Conservation (phyloP, 2,113 vertebrate species). For the Periophthalmodon schlosseri region DNA sequence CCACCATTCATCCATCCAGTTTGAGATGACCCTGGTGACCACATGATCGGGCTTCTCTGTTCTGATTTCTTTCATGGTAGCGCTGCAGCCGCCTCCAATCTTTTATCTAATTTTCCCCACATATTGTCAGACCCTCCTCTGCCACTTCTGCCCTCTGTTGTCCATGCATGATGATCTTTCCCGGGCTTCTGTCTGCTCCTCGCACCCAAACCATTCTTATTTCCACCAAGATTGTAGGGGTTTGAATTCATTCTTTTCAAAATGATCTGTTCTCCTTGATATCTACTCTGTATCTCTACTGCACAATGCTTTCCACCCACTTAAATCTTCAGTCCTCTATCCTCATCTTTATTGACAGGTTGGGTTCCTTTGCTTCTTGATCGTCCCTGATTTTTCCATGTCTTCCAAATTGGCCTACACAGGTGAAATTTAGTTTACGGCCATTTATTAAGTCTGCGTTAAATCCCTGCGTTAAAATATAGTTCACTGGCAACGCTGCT, state of each 20-base stretch:
- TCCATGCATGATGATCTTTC: neutral
- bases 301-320: no score
- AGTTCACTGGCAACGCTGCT: no score
- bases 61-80: neutral
- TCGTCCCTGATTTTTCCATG: neutral
- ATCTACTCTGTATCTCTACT: neutral
- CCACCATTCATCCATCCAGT: neutral
- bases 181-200: slow-evolving; percentile 1
- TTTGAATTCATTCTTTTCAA: neutral
- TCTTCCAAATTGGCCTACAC: no score
- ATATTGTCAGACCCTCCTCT: neutral
- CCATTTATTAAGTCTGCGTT: no score
- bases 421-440: no score
- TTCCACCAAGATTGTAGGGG: neutral
- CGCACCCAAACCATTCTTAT: neutral
- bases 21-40: neutral
- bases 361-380: neutral
- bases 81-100: neutral
- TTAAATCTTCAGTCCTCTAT: neutral
- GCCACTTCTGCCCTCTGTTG: neutral
- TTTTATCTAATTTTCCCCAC: neutral
- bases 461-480: no score
- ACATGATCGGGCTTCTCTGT: neutral
- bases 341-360: neutral
- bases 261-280: neutral